phyloP scores from a whole-genome alignment of 2,888 invertebrate species.

The Nymphalis polychloros region DNA sequence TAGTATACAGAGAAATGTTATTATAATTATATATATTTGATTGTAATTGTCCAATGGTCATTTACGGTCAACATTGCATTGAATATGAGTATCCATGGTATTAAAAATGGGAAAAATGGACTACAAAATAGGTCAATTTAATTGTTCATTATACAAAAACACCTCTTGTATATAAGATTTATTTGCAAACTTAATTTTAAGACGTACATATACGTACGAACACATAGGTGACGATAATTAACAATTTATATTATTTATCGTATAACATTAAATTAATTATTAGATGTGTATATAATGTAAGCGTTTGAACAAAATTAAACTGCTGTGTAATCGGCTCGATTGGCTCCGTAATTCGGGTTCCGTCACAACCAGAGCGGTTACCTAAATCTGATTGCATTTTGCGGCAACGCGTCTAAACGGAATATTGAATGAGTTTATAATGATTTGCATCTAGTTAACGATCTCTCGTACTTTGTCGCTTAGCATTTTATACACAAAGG shows the following conservation, averaged over 20 bases:
- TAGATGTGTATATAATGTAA: neutral
- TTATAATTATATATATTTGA: no score
- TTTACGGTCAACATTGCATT: no score
- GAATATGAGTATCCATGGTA: no score
- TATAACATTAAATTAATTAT: neutral
- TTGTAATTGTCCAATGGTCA: no score
- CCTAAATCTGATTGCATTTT: constrained; percentile 51
- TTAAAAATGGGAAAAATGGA: no score
- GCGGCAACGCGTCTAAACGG: constrained; percentile 45
- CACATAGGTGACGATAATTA: no score
- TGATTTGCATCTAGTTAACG: constrained; percentile 47
- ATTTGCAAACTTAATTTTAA: no score
- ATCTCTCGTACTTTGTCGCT: constrained; percentile 28
- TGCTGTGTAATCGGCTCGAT: constrained; percentile 24
- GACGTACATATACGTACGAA: no score
- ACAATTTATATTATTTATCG: no score
- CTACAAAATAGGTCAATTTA: neutral
- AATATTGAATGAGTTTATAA: constrained; percentile 43
- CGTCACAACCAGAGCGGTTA: constrained; percentile 51
- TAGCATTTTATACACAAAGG: constrained; percentile 36
- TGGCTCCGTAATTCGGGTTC: constrained; percentile 42
- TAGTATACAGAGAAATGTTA: no score
- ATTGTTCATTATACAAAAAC: neutral
- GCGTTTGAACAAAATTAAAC: constrained; percentile 20
- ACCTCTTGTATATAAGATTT: no score